A percentile compares a stretch with the other conserved stretches of the same genome.
These are phyloP conservation scores for Adela reaumurella DNA, from an alignment of 2,888 invertebrate species.

Conservation along the genomic window DNA sequence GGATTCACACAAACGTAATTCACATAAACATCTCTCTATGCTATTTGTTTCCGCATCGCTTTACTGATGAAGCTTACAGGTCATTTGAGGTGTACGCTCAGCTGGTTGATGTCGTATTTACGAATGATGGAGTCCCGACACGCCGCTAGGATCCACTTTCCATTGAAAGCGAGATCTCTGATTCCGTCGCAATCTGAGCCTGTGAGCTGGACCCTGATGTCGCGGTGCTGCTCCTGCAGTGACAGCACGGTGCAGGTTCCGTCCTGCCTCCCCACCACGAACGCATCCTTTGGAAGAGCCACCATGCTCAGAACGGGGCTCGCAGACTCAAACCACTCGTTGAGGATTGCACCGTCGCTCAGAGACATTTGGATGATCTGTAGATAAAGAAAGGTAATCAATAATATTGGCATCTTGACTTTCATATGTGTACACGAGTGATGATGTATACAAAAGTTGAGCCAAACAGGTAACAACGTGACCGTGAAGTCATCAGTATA, in stretches of 20 bases:
- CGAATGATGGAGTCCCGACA: slow-evolving; percentile 62
- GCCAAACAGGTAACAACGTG: no score
- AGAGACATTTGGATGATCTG: slow-evolving; percentile 32
- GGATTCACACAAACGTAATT: no score
- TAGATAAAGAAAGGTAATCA: slow-evolving; percentile 11
- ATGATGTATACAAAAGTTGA: no score
- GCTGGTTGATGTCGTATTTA: slow-evolving; percentile 58
- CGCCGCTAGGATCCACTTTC: slow-evolving; percentile 58
- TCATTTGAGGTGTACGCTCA: slow-evolving; percentile 45
- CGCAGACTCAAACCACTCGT: slow-evolving; percentile 52
- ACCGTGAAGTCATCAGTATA: no score
- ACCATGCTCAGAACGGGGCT: slow-evolving; percentile 53
- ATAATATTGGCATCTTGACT: no score
- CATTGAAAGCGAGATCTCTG: slow-evolving; percentile 58
- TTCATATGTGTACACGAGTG: no score
- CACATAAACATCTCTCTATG: no score
- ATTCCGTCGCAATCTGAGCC: slow-evolving; percentile 70
- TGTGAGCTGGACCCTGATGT: slow-evolving; percentile 53
- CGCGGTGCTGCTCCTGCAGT: slow-evolving; percentile 27
- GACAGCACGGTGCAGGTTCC: slow-evolving; percentile 58
- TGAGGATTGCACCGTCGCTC: slow-evolving; percentile 25
- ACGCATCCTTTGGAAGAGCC: slow-evolving; percentile 42
- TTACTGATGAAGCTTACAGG: not conserved
- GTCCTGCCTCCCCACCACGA: slow-evolving; percentile 59
- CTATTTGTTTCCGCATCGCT: not conserved